Evolutionary conservation across 2,113 vertebrate species (phyloP).

Genomic region (Thermophis baileyi): DNA sequence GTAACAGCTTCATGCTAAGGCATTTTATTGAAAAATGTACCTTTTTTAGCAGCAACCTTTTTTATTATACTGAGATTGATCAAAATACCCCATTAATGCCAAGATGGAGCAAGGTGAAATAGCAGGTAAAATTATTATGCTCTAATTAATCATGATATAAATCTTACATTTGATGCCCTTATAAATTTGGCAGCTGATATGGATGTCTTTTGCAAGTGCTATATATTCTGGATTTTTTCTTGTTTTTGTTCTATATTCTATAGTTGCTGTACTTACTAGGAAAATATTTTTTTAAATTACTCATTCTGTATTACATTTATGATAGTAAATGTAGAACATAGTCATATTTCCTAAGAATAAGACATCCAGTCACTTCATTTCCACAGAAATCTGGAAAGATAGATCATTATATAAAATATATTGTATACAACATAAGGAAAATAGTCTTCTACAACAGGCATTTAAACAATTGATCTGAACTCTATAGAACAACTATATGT

Average conservation of each 20-base stretch:
- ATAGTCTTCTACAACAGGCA: neutral
- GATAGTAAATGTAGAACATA: neutral
- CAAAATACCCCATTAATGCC: neutral
- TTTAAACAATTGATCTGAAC: neutral
- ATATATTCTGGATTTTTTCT: neutral
- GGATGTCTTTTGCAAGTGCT: neutral
- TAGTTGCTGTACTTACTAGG: neutral
- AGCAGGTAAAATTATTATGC: too few species aligned
- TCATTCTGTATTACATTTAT: neutral
- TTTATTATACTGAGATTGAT: neutral
- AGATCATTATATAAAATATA: neutral
- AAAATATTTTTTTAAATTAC: neutral
- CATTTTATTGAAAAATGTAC: neutral
- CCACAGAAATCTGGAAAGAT: neutral
- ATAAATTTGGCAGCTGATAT: neutral
- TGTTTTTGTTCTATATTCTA: neutral
- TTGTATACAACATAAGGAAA: neutral
- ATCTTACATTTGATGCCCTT: neutral
- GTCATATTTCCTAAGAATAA: neutral
- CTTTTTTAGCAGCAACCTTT: neutral
- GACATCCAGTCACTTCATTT: neutral
- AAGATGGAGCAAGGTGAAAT: neutral
- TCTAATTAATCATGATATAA: neutral
- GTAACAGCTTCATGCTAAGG: neutral
- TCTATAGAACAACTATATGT: neutral